Evolutionary conservation across 2,113 vertebrate genomes (phyloP).

Genomic region (Promerops cafer): DNA sequence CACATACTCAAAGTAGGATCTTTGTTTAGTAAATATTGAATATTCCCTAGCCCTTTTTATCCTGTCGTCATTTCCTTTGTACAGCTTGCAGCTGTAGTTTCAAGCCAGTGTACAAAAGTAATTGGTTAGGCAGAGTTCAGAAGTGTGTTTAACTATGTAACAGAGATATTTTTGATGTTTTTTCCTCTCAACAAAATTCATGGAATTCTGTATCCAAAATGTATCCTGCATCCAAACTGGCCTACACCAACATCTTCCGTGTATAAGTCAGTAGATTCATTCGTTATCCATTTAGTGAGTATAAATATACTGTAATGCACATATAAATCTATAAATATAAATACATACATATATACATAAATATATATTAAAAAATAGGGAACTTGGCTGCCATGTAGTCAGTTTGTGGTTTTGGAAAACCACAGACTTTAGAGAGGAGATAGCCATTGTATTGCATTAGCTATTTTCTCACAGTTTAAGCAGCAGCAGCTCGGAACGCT

Average conservation of each 20-base stretch:
- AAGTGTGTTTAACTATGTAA: not conserved
- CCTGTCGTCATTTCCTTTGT: conserved; percentile 55
- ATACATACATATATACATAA: not conserved
- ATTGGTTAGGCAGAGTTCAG: not conserved
- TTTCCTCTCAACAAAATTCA: not conserved
- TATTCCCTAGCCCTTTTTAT: conserved; percentile 57
- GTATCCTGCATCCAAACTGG: not conserved
- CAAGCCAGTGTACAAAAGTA: not conserved
- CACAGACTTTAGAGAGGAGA: not conserved
- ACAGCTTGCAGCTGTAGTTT: conserved; percentile 50
- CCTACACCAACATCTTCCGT: not conserved
- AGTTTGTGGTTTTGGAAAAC: conserved; percentile 10
- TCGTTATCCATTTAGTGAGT: not conserved
- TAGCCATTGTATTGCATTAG: not conserved
- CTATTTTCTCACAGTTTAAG: not conserved
- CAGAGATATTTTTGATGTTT: not conserved
- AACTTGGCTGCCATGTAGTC: not conserved
- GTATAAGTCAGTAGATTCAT: not conserved
- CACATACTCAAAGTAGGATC: conserved; percentile 7
- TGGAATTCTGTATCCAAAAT: not conserved
- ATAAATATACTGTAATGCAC: not conserved
- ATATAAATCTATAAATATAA: not conserved
- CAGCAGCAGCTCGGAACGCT: not conserved
- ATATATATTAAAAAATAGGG: not conserved
- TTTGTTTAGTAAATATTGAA: conserved; percentile 63